phyloP scores from a whole-genome alignment of 2,888 invertebrate species.

The Lepetodrilus schrolli region DNA sequence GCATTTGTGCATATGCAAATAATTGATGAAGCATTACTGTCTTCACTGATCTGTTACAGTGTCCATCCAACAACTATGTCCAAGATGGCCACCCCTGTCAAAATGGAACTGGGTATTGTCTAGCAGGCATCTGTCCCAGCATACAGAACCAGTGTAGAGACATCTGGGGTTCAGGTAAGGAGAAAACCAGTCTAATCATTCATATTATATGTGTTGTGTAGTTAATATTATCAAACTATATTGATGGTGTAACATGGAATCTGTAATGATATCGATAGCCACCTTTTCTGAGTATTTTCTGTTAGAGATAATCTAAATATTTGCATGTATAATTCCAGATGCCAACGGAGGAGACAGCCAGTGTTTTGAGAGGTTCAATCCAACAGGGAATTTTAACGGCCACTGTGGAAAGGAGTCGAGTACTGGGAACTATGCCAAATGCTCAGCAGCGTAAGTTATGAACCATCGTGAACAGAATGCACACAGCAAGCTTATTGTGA shows the following conservation, averaged over 20 bases:
- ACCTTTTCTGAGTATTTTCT: too few species aligned
- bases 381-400: slow-evolving; percentile 94
- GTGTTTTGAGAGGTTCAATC: slow-evolving; percentile 96
- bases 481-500: too few species aligned
- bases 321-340: too few species aligned
- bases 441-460: slow-evolving; percentile 87
- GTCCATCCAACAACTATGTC: slow-evolving; percentile 91
- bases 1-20: neutral
- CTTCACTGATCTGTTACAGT: too few species aligned
- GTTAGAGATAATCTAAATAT: too few species aligned
- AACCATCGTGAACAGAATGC: too few species aligned
- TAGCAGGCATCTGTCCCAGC: slow-evolving; percentile 93
- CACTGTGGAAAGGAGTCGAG: slow-evolving; percentile 86
- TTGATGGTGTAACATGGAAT: too few species aligned
- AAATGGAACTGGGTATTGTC: slow-evolving; percentile 87
- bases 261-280: too few species aligned
- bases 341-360: slow-evolving; percentile 87
- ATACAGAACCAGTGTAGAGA: slow-evolving; percentile 89
- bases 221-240: too few species aligned
- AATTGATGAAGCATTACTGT: neutral
- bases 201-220: too few species aligned
- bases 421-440: slow-evolving; percentile 81
- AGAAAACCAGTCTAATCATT: too few species aligned
- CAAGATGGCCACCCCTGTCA: slow-evolving; percentile 93
- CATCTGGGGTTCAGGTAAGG: slow-evolving; percentile 91